Evolutionary conservation across 1,140 invertebrate genomes (phyloP), one percentile per base, ranked within the genome.

Genomic region (Rhagoletis pomonella): DNA sequence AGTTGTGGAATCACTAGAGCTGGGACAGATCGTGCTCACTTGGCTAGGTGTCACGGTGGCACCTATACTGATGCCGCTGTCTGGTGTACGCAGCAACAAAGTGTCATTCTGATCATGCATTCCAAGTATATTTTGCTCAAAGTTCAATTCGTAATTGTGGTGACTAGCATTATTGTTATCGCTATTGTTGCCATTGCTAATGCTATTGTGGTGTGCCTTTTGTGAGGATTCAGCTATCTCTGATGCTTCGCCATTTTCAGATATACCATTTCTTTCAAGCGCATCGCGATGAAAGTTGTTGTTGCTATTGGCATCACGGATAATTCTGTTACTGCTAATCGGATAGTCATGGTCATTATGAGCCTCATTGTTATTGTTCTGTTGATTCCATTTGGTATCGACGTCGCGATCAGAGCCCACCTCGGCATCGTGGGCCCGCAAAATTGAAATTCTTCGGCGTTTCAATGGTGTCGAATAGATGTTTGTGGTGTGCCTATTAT

Each of bases 51-150:
- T 87, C 47, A 69, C 64, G n/a, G 69, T 87, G 39, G 85, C 86
- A n/a, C 81, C 87, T 60, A 86, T 55, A 84, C 88, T 89, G 39
- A 89, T 88, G 42, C 89, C 89, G 47, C 89, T 89, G 29, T 89
- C 89, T 6, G 89, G 89, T 6, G 89, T 89, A 64, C 59, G 64
- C 60, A 87, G 50, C 39, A 85, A 14, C 64, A 86, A 44, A 84
- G 85, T 12, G 59, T 67, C 4, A 60, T 89, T 59, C 85, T 86
- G 77, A 47, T 88, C 67, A 86, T 86, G 73, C n/a, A 59, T 47
- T n/a, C 29, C 44, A n/a, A 44, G n/a, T 39, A 17, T 10, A 44
- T 10, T 42, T 55, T 87, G 59, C 73, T 86, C 65, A 50, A n/a
- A 19, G 86, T 73, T 81, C 19, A 55, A 0, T 55, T 81, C 47